These are phyloP conservation scores for Antrozous pallidus DNA, from an alignment of 2,797 vertebrate species.

Conservation along the genomic window DNA sequence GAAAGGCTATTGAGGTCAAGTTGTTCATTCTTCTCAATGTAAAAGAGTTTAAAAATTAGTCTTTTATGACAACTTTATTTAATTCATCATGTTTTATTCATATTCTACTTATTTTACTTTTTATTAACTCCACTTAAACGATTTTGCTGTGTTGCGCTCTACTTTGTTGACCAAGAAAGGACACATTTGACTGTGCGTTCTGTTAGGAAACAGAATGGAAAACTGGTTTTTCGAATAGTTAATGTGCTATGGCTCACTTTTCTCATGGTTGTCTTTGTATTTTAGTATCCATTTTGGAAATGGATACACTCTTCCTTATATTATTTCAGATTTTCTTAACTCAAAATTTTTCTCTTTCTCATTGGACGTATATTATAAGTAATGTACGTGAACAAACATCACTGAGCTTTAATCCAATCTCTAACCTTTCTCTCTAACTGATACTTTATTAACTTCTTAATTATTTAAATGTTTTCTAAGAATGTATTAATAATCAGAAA, in stretches of 20 bases:
- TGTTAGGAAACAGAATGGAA: background rate
- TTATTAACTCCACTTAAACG: background rate
- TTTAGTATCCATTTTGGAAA: slow-evolving; percentile 21
- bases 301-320: background rate
- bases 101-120: background rate
- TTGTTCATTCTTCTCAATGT: background rate
- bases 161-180: background rate
- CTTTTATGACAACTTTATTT: background rate
- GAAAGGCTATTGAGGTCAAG: background rate
- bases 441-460: background rate
- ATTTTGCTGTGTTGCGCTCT: background rate
- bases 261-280: background rate
- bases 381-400: background rate
- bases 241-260: background rate
- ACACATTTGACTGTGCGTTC: background rate
- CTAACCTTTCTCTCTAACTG: background rate
- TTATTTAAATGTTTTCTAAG: background rate
- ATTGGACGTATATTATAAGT: background rate
- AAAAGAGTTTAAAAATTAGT: background rate
- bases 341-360: background rate
- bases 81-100: background rate
- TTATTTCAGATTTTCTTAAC: background rate
- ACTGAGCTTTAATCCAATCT: background rate
- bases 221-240: background rate
- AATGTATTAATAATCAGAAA: background rate